Base-by-base conservation (phyloP, 2,888 invertebrate genomes). In the Trissonchulus sp. region DNA sequence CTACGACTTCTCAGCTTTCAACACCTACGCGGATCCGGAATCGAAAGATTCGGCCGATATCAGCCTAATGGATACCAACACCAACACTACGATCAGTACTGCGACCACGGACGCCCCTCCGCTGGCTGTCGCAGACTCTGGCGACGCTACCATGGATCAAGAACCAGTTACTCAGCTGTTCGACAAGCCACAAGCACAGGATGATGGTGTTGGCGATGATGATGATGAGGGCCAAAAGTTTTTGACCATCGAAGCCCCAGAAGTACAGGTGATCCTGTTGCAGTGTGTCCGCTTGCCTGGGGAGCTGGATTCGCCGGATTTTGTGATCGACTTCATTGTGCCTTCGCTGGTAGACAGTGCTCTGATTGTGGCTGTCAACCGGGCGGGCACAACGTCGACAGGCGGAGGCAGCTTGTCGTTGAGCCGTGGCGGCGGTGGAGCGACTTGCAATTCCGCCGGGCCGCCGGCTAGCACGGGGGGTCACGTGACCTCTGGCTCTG, bases 341-440 rank as follows among this genome's bases (percentile, higher is more conserved):
- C 90, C 91, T 0, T 90, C 90, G 0, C 88, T 89, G 78, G 91
- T 91, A 82, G 90, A 90, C 77, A 88, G 88, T 77, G 90, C 90
- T 83, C 82, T 92, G 74, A 84, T 92, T 68, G 85, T 85, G 1
- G 81, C 82, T 15, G 80, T 79, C 81, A 63, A 68, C 68, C 71
- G 68, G n/a, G 48, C 28, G 74, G 31, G 33, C 23, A 23, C 48
- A 8, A 15, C 48, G 23, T 15, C 8, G 48, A 23, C 8, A 8
- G 8, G 8, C 23, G 48, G 8, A 8, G 8, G 23, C 23, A 48
- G 48, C 23, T 48, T 48, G 23, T 15, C 8, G 8, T 48, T 48
- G 48, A 48, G 8, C 8, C 8, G 23, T 15, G 48, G 48, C 48
- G n/a, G n/a, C n/a, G n/a, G n/a, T n/a, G n/a, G n/a, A n/a, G n/a